Evolutionary conservation across 2,797 vertebrate species (phyloP), one percentile per base, ranked within the genome.

Genomic region (Lithobates pipiens): DNA sequence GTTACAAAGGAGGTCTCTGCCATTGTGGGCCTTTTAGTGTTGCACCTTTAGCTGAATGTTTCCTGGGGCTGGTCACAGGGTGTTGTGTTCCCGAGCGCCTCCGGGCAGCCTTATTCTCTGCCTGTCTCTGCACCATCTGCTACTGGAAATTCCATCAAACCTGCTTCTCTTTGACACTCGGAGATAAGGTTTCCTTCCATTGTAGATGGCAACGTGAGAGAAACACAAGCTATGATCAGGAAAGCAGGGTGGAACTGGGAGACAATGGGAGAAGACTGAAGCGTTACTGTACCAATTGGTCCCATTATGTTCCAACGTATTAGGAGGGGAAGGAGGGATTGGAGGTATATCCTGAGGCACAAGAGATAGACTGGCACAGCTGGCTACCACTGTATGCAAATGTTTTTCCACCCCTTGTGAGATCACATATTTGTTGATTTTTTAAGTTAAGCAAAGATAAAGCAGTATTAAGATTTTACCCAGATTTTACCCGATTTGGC

Each of bases 111-210:
- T 2, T 0, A 0, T 70, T 88, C 80, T 89, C 88, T 91, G 25
- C 44, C 8, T 77, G 86, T 88, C 81, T 83, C 86, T 76, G 54
- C 87, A 82, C 91, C 91, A 92, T 92, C 91, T 93, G 92, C 90
- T 11, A 0, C 29, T 0, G 4, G 80, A 87, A 90, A 91, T 89
- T 91, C 90, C 91, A 89, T 83, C 0, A 46, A 87, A 89, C 72
- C 7, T 86, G 85, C 88, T 83, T 86, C 3, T 0, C 44, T 50
- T 46, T 0, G 27, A 92, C 9, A 0, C 32, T 27, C 27, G 0
- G 21, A 91, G 15, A 0, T 92, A 89, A 69, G 46, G 80, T 93
- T 93, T 92, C 93, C 88, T 50, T 34, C 78, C 15, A 0, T 4
- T 13, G 86, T 46, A 61, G 81, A 88, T 88, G 72, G 86, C 88